Conservation (phyloP, 2,797 vertebrate genomes). For the Chromobotia macracanthus region DNA sequence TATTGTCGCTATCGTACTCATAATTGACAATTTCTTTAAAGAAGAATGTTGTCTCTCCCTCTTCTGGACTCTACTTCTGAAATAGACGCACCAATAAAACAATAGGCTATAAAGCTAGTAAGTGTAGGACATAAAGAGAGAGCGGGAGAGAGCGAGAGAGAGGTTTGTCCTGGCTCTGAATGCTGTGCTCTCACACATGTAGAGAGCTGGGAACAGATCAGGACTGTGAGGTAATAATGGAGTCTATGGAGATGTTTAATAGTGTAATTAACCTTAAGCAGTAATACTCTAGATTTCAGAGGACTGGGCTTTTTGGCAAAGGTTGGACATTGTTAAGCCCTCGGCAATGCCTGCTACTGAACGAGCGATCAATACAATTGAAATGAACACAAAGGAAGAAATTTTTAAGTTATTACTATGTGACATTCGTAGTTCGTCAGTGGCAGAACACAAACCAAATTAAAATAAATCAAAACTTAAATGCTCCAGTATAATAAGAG, state of each 20-base stretch:
- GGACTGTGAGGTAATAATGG: conserved; percentile 54
- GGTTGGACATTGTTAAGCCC: conserved; percentile 13
- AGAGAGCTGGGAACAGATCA: conserved; percentile 34
- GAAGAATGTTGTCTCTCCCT: conserved; percentile 58
- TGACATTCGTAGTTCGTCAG: conserved; percentile 45
- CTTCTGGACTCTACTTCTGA: conserved; percentile 52
- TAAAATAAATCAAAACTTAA: conserved; percentile 1
- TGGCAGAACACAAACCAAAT: conserved; percentile 32
- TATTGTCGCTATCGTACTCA: conserved; percentile 52
- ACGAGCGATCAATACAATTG: conserved; percentile 7
- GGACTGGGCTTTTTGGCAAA: conserved; percentile 42
- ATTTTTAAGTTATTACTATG: conserved; percentile 1
- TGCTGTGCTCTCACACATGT: neutral
- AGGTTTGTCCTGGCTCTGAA: conserved; percentile 2
- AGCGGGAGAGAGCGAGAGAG: conserved; percentile 37
- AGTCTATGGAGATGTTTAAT: conserved; percentile 52
- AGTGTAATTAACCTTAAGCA: conserved; percentile 24
- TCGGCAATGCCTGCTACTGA: conserved; percentile 8
- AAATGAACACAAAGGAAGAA: conserved; percentile 31
- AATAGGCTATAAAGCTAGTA: conserved; percentile 22
- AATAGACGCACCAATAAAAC: conserved; percentile 31
- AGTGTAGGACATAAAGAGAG: conserved; percentile 30
- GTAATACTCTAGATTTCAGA: conserved; percentile 33
- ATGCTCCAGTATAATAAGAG: conserved; percentile 32
- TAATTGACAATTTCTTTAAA: too few relatives aligned